A percentile compares a stretch with the other conserved stretches of the same genome.
phyloP scores from a whole-genome alignment of 2,113 vertebrate species.

The Psittacula cyanocephala region DNA sequence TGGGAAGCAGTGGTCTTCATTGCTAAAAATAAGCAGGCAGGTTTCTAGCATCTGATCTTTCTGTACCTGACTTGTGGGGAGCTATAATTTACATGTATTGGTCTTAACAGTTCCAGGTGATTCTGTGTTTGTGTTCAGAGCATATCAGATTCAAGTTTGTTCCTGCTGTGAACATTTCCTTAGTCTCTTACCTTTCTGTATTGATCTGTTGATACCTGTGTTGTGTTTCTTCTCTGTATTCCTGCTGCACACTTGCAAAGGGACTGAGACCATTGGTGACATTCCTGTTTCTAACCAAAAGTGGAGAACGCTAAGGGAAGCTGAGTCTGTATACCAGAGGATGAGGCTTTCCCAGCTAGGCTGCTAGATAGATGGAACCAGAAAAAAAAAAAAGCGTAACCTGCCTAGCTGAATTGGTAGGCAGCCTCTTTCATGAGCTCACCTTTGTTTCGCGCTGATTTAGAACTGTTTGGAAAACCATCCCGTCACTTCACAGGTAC shows the following conservation, averaged over 20 bases:
- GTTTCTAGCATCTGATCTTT: not conserved
- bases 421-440: not conserved
- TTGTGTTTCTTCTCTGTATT: not conserved
- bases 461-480: not conserved
- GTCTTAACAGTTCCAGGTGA: not conserved
- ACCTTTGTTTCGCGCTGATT: not conserved
- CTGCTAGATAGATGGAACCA: not conserved
- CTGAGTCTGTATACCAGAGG: not conserved
- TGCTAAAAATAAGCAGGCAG: not conserved
- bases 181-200: not conserved
- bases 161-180: not conserved
- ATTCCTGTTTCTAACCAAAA: not conserved
- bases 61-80: not conserved
- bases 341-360: not conserved
- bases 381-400: not conserved
- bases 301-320: not conserved
- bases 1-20: not conserved
- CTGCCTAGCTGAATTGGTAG: not conserved
- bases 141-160: not conserved
- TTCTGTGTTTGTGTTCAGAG: not conserved
- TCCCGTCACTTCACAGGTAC: rapidly evolving
- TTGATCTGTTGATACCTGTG: not conserved
- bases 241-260: rapidly evolving
- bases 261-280: not conserved
- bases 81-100: not conserved